Percentiles rank a stretch among this genome's conserved stretches.
These are phyloP conservation scores for Peromyscus nudipes DNA, from an alignment of 2,797 vertebrate species.

Conservation along the genomic window DNA sequence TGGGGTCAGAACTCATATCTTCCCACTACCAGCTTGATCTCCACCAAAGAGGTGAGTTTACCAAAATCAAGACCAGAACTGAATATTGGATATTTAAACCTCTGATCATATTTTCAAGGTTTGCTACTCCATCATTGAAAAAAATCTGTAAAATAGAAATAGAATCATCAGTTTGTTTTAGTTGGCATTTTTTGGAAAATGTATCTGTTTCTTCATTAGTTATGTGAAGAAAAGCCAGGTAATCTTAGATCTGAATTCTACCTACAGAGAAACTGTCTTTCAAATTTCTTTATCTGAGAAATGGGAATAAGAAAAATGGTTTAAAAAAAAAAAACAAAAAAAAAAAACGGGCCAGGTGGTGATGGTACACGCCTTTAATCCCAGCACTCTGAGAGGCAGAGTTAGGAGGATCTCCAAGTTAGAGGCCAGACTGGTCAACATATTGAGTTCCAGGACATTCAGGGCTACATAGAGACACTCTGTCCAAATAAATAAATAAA, in stretches of 20 bases:
- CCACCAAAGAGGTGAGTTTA: not conserved
- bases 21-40: not conserved
- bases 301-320: not conserved
- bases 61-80: not conserved
- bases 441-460: not conserved
- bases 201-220: conserved; percentile 32
- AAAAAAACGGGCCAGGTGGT: no score
- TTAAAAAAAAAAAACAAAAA: no score
- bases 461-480: not conserved
- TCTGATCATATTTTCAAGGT: not conserved
- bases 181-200: conserved; percentile 25
- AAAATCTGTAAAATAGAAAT: conserved; percentile 33
- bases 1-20: not conserved
- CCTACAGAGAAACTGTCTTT: not conserved
- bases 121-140: not conserved
- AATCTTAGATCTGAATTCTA: not conserved
- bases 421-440: not conserved
- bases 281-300: not conserved
- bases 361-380: not conserved
- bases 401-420: not conserved
- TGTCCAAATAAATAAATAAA: not conserved
- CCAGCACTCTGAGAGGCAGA: not conserved
- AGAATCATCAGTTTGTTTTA: conserved; percentile 23
- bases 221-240: conserved; percentile 21
- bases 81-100: not conserved